These are phyloP conservation scores for Oreochromis tanganicae DNA, from an alignment of 2,113 vertebrate species.

Conservation along the genomic window DNA sequence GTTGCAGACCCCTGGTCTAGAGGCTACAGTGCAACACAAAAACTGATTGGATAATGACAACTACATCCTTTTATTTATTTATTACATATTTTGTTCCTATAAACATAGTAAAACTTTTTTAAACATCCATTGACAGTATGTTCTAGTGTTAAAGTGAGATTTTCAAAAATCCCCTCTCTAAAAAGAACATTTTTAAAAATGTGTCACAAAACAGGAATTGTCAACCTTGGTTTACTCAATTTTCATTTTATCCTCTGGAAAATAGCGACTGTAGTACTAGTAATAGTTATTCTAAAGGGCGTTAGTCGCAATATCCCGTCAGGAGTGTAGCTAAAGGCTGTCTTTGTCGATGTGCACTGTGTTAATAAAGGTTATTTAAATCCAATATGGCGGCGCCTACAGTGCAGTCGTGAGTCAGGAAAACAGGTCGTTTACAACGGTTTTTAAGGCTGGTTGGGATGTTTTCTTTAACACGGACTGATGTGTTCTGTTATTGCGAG, in stretches of 20 bases:
- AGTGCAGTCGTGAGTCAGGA: slow-evolving; percentile 9
- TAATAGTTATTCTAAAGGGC: neutral
- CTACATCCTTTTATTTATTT: neutral
- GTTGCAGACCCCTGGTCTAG: neutral
- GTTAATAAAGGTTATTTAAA: slow-evolving; percentile 75
- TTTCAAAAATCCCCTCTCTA: neutral
- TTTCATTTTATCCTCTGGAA: neutral
- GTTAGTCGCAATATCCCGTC: neutral
- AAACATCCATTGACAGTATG: neutral
- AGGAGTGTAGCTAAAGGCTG: neutral
- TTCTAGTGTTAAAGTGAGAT: neutral
- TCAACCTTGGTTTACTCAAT: neutral
- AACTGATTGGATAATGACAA: neutral
- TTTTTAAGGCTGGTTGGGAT: neutral
- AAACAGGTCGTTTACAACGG: neutral
- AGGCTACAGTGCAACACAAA: neutral
- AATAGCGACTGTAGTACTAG: neutral
- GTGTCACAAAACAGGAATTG: neutral
- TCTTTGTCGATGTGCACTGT: neutral
- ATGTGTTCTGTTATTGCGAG: neutral
- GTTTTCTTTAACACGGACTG: neutral
- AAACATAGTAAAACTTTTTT: neutral
- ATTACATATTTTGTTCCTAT: neutral
- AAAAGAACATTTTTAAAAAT: fast-evolving
- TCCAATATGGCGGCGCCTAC: slow-evolving; percentile 70